A percentile compares a stretch with the other conserved stretches of the same genome.
phyloP scores from a whole-genome alignment of 2,113 vertebrate species.

The Eira barbara region DNA sequence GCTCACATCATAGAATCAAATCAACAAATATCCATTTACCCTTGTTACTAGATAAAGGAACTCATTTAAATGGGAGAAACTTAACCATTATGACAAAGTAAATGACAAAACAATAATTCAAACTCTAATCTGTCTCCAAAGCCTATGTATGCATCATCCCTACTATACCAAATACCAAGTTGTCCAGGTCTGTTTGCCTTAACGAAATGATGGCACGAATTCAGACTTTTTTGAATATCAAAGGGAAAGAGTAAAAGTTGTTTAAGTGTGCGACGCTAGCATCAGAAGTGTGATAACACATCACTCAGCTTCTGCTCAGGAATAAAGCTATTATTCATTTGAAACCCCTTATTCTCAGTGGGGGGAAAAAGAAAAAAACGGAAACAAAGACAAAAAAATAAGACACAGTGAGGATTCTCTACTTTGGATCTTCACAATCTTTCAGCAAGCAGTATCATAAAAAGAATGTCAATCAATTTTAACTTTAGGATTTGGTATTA shows the following conservation, averaged over 20 bases:
- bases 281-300: neutral
- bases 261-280: neutral
- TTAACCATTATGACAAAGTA: neutral
- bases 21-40: neutral
- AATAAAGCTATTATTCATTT: neutral
- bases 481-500: neutral
- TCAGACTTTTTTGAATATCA: neutral
- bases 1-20: neutral
- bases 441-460: neutral
- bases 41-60: neutral
- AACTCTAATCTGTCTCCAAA: neutral
- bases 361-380: neutral
- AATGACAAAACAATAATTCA: neutral
- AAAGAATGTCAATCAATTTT: neutral
- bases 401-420: neutral
- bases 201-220: neutral
- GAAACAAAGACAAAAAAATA: neutral
- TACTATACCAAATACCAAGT: neutral
- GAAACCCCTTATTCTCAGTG: neutral
- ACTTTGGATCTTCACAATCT: neutral
- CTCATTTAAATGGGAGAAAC: neutral
- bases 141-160: neutral
- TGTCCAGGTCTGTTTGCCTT: neutral
- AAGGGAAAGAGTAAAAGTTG: constrained; percentile 4
- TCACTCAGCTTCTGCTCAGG: neutral